phyloP scores from a whole-genome alignment of 2,888 invertebrate genomes.

The Suillia variegata region DNA sequence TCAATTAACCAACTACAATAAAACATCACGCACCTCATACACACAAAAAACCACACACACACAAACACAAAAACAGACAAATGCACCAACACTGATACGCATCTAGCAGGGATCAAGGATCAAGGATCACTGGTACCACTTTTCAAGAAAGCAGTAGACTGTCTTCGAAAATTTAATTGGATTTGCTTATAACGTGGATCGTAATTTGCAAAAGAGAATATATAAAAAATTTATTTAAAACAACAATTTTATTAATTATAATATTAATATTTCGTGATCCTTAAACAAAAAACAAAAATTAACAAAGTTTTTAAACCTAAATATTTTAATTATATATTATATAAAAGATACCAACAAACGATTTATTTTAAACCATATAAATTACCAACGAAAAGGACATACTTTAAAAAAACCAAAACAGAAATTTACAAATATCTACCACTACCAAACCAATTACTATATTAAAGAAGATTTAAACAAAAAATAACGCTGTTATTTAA shows the following conservation, averaged over 20 bases:
- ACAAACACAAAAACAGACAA: neutral
- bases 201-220: too few relatives aligned
- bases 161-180: too few relatives aligned
- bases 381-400: too few relatives aligned
- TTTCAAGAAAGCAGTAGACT: neutral
- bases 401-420: constrained; percentile 12
- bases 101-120: too few relatives aligned
- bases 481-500: too few relatives aligned
- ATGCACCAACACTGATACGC: too few relatives aligned
- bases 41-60: neutral
- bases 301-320: too few relatives aligned
- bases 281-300: constrained; percentile 11
- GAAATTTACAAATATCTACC: neutral
- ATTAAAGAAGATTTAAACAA: too few relatives aligned
- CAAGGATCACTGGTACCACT: too few relatives aligned
- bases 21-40: neutral
- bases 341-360: constrained; percentile 20
- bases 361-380: constrained; percentile 27
- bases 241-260: constrained; percentile 4
- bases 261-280: constrained; percentile 14
- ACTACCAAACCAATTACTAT: neutral
- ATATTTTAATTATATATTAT: constrained; percentile 17
- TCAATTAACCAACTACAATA: too few relatives aligned
- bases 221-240: neutral
- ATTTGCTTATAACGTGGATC: too few relatives aligned